Percentiles rank a stretch among this genome's conserved stretches.
Conservation (phyloP, 2,113 vertebrate genomes). For the Rhinoderma darwinii region DNA sequence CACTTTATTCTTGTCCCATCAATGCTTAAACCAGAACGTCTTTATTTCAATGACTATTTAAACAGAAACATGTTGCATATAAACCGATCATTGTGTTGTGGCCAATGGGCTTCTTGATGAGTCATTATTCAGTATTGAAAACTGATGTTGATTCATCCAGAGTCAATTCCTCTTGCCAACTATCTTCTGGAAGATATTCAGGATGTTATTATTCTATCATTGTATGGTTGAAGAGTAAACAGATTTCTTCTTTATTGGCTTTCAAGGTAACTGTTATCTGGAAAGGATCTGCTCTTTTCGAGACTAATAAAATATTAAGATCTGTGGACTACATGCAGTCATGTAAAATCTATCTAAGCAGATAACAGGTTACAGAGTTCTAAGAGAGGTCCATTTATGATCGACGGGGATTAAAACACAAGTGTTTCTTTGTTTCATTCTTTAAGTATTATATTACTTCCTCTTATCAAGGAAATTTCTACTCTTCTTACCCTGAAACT, state of each 20-base stretch:
- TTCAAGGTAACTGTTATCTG: constrained; percentile 23
- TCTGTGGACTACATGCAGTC: constrained; percentile 8
- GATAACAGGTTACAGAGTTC: constrained; percentile 11
- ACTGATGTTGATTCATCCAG: constrained; percentile 36
- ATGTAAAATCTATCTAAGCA: constrained; percentile 3
- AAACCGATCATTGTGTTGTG: constrained; percentile 13
- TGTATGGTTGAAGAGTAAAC: background rate
- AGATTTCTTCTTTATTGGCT: constrained; percentile 26
- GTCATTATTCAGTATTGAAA: constrained; percentile 35
- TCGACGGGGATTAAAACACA: background rate
- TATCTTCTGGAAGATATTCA: constrained; percentile 16
- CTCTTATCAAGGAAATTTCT: constrained; percentile 7
- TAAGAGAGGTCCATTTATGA: background rate
- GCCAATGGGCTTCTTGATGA: constrained; percentile 31
- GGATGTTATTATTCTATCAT: constrained; percentile 33
- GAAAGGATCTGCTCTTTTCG: constrained; percentile 14
- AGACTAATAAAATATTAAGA: constrained; percentile 21
- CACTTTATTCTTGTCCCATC: background rate
- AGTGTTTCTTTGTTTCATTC: background rate
- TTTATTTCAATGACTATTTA: constrained; percentile 19
- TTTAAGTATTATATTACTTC: background rate
- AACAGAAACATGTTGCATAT: constrained; percentile 16
- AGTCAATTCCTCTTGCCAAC: constrained; percentile 21
- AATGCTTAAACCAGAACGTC: background rate
- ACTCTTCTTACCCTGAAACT: background rate